phyloP scores from a whole-genome alignment of 2,113 vertebrate species.

The Coptodon bakossiorum region DNA sequence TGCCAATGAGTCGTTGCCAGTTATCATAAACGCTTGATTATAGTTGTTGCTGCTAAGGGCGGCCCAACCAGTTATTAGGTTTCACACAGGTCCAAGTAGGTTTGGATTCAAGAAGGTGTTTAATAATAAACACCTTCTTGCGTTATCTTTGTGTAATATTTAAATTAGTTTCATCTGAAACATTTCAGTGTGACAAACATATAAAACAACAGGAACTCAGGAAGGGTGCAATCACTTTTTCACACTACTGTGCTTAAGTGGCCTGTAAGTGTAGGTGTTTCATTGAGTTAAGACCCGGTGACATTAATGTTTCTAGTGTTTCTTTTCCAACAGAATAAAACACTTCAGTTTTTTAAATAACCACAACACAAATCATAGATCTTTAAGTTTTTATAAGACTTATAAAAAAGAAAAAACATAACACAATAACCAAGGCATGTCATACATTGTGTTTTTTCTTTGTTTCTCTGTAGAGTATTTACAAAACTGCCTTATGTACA shows the following conservation, averaged over 20 bases:
- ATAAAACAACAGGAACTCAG: neutral
- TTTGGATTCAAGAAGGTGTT: too few species aligned
- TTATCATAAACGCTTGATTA: neutral
- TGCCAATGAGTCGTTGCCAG: neutral
- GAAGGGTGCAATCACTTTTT: neutral
- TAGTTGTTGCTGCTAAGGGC: neutral
- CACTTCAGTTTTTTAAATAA: neutral
- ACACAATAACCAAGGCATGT: conserved; percentile 60
- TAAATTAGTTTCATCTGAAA: neutral
- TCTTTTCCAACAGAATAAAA: neutral
- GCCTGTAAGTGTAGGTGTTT: neutral
- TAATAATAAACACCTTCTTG: neutral
- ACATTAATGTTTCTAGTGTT: neutral
- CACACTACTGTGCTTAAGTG: neutral
- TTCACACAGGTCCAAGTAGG: neutral
- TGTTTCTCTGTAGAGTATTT: conserved; percentile 67
- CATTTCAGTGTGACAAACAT: neutral
- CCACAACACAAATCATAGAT: neutral
- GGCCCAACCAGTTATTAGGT: neutral
- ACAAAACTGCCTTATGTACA: conserved; percentile 67
- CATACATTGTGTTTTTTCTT: conserved; percentile 62
- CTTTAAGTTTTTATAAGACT: conserved; percentile 65
- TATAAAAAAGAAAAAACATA: conserved; percentile 59
- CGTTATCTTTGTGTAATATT: neutral
- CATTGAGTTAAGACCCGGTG: neutral